phyloP scores from a whole-genome alignment of 2,888 invertebrate species.

The Frankliniella fusca region DNA sequence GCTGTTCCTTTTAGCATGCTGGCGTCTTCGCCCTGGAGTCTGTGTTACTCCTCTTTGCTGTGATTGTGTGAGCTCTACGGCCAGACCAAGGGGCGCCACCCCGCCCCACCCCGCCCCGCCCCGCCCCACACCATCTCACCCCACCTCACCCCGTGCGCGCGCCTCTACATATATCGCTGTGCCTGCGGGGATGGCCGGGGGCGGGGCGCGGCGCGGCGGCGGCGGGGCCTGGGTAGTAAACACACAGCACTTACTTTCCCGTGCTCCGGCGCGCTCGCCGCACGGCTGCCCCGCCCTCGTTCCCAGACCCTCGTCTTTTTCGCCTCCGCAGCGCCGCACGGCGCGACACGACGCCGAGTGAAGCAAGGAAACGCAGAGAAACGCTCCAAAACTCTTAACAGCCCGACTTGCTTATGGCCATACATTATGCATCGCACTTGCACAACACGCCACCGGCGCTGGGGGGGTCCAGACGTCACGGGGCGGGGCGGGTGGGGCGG shows the following conservation, averaged over 20 bases:
- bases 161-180: too few species aligned
- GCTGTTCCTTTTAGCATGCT: too few species aligned
- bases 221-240: too few species aligned
- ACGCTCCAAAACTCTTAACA: background rate
- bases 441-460: background rate
- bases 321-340: background rate
- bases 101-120: background rate
- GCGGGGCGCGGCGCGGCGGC: too few species aligned
- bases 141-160: background rate
- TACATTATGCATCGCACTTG: slow-evolving; percentile 17
- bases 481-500: background rate
- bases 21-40: too few species aligned
- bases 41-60: too few species aligned
- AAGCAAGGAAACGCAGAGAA: too few species aligned
- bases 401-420: background rate
- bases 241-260: too few species aligned
- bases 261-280: too few species aligned
- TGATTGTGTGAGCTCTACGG: background rate
- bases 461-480: background rate
- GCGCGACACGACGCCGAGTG: background rate
- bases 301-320: too few species aligned
- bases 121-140: background rate
- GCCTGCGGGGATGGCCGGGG: too few species aligned
- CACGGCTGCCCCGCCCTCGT: too few species aligned
- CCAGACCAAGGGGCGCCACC: background rate